These are phyloP conservation scores for Lepidocyrtinus sp. DNA, from an alignment of 2,888 invertebrate species.

Conservation along the genomic window DNA sequence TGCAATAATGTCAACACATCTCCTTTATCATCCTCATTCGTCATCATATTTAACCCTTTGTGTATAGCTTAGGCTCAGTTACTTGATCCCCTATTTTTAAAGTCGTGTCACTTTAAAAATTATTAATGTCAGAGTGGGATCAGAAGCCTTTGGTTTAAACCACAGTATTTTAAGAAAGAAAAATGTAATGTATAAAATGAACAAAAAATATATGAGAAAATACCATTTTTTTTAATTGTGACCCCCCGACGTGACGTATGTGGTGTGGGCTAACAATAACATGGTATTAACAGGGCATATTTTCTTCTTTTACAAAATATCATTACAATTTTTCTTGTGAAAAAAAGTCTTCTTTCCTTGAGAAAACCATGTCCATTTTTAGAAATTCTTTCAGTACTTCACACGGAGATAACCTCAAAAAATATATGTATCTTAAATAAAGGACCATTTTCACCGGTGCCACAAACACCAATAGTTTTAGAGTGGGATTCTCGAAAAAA, in stretches of 20 bases:
- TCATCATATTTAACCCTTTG: constrained; percentile 17
- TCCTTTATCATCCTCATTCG: background rate
- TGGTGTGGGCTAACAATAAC: constrained; percentile 33
- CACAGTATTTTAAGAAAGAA: background rate
- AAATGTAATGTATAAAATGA: background rate
- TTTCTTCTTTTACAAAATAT: constrained; percentile 8
- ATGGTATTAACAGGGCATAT: constrained; percentile 13
- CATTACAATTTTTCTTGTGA: constrained; percentile 5
- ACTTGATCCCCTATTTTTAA: constrained; percentile 7
- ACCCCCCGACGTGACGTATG: constrained; percentile 45
- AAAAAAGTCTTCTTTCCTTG: constrained; percentile 7
- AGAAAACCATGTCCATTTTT: constrained; percentile 16
- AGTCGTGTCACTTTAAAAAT: constrained; percentile 7
- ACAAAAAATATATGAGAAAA: background rate
- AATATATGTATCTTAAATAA: background rate
- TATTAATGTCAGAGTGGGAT: constrained; percentile 11
- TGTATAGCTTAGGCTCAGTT: background rate
- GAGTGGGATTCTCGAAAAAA: background rate
- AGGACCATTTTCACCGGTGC: constrained; percentile 14
- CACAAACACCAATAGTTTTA: background rate
- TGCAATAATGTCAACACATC: constrained; percentile 18
- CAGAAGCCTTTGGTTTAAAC: constrained; percentile 9
- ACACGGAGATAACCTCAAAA: constrained; percentile 19
- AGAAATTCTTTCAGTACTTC: constrained; percentile 11
- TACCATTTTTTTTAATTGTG: background rate